A percentile compares a stretch with the other conserved stretches of the same genome.
Conservation (phyloP, 2,113 vertebrate species). For the Sphaerodactylus townsendi region DNA sequence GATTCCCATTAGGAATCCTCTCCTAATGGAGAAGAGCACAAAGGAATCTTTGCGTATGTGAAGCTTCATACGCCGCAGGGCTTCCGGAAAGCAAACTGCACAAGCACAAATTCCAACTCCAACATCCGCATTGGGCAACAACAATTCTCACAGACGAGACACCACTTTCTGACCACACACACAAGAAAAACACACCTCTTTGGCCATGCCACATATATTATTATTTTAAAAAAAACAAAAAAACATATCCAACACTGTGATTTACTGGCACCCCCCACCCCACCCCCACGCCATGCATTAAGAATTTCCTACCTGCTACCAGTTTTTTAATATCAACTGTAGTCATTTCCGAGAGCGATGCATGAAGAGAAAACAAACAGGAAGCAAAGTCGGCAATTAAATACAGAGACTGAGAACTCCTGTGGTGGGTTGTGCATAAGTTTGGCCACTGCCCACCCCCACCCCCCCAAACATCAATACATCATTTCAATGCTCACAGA, state of each 20-base stretch:
- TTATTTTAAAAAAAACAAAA: too few relatives aligned
- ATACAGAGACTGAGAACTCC: neutral
- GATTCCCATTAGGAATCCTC: too few relatives aligned
- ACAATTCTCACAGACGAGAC: neutral
- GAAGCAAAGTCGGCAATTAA: slow-evolving; percentile 57
- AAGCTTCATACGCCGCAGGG: neutral
- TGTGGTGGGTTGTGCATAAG: neutral
- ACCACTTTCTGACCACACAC: slow-evolving; percentile 16
- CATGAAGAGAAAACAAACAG: slow-evolving; percentile 75
- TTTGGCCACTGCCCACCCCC: neutral
- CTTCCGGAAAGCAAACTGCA: neutral
- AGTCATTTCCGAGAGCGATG: slow-evolving; percentile 83
- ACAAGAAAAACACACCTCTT: slow-evolving; percentile 11
- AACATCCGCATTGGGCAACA: neutral
- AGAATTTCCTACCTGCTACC: slow-evolving; percentile 88
- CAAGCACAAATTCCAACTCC: neutral
- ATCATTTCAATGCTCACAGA: neutral
- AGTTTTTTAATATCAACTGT: slow-evolving; percentile 96
- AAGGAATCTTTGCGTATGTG: too few relatives aligned
- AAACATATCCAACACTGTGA: neutral
- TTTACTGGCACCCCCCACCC: neutral
- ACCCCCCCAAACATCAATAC: too few relatives aligned
- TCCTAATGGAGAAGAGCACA: neutral
- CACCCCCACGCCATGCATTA: slow-evolving; percentile 52
- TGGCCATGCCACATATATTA: neutral